phyloP scores from a whole-genome alignment of 2,113 vertebrate species.

The Ibidorhyncha struthersii region DNA sequence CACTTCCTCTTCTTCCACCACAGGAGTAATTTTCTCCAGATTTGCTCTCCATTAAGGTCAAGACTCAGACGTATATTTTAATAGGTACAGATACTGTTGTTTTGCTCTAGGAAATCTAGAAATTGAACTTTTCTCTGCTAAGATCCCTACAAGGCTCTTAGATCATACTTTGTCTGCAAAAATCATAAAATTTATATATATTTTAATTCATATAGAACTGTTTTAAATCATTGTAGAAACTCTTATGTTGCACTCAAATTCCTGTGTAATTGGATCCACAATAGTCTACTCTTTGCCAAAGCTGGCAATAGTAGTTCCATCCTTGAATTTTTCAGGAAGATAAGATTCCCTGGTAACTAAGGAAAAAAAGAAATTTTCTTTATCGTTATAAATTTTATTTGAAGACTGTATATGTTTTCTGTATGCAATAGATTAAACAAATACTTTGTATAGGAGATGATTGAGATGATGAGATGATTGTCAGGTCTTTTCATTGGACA shows the following conservation, averaged over 20 bases:
- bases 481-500: neutral
- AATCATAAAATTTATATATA: neutral
- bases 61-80: neutral
- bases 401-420: neutral
- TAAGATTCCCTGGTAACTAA: neutral
- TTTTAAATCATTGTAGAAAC: neutral
- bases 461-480: too few species aligned
- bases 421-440: neutral
- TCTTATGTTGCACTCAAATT: neutral
- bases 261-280: neutral
- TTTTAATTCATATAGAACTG: neutral
- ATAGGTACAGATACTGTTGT: neutral
- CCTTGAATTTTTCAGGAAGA: neutral
- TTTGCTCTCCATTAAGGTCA: neutral
- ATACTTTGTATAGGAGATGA: neutral
- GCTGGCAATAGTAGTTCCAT: too few species aligned
- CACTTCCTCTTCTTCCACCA: neutral
- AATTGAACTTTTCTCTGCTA: rapidly evolving
- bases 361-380: neutral
- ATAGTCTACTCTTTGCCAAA: neutral
- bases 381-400: neutral
- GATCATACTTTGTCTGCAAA: neutral
- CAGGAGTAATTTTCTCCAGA: neutral
- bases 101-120: neutral
- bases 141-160: neutral